phyloP scores from a whole-genome alignment of 2,888 invertebrate species.

The Eristalis tenax region DNA sequence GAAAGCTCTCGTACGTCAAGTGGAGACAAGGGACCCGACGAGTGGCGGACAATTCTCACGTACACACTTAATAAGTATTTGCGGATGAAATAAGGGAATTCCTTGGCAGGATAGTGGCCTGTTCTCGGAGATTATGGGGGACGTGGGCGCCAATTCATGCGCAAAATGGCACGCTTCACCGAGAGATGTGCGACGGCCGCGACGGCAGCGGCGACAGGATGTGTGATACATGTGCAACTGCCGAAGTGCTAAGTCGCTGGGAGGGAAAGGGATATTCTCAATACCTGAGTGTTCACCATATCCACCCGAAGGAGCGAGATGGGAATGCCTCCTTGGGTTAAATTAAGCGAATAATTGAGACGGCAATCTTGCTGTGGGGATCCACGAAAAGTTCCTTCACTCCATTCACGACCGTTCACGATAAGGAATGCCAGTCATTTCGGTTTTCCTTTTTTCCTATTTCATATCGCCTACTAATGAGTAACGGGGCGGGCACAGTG shows the following conservation, averaged over 20 bases:
- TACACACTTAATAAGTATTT: constrained; percentile 49
- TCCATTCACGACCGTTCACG: neutral
- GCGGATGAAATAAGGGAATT: constrained; percentile 29
- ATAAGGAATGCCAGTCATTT: neutral
- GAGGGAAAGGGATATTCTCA: neutral
- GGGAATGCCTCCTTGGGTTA: constrained; percentile 4
- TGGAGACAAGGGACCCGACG: neutral
- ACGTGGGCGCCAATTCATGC: constrained; percentile 63
- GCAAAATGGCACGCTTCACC: constrained; percentile 31
- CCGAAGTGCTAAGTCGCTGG: neutral
- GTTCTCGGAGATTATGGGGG: constrained; percentile 5
- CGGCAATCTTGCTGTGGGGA: neutral
- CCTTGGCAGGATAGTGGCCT: constrained; percentile 28
- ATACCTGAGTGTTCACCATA: neutral
- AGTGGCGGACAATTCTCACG: constrained; percentile 45
- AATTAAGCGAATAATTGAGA: constrained; percentile 36
- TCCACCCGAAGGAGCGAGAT: neutral
- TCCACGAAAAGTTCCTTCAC: neutral
- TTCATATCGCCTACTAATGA: neutral
- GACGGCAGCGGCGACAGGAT: neutral
- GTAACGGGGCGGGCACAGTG: neutral
- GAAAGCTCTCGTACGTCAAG: constrained; percentile 14
- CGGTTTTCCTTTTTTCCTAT: neutral
- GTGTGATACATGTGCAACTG: constrained; percentile 13
- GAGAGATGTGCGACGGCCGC: neutral